These are phyloP conservation scores for Drosophila oshimai DNA, from an alignment of 1,140 invertebrate species.

Conservation along the genomic window DNA sequence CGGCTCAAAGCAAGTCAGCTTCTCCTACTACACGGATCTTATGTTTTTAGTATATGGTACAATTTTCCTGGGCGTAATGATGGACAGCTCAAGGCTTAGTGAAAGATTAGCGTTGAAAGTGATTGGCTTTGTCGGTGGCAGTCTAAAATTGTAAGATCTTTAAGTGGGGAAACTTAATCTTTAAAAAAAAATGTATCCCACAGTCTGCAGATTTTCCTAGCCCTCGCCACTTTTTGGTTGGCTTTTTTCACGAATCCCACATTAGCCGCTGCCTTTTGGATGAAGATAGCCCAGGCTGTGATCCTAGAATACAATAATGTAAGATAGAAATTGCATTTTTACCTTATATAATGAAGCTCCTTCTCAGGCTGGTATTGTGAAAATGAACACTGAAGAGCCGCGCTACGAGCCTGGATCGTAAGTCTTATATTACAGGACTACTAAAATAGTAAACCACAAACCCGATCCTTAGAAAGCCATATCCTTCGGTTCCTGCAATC, in stretches of 20 bases:
- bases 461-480: slow-evolving; percentile 5
- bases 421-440: slow-evolving; percentile 2
- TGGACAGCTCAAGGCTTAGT: slow-evolving; percentile 46
- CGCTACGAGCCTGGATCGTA: slow-evolving; percentile 48
- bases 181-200: neutral
- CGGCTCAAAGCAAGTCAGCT: slow-evolving; percentile 2
- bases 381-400: slow-evolving; percentile 13
- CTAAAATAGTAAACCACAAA: neutral
- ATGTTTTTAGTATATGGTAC: slow-evolving; percentile 24
- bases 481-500: slow-evolving; percentile 40
- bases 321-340: neutral
- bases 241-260: slow-evolving; percentile 10
- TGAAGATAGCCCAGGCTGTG: slow-evolving; percentile 47
- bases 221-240: neutral
- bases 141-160: slow-evolving; percentile 11
- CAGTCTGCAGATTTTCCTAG: slow-evolving; percentile 38
- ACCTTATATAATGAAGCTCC: too few species aligned
- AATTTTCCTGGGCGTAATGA: slow-evolving; percentile 31
- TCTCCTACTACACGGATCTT: slow-evolving; percentile 30
- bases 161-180: neutral
- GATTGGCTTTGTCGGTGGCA: slow-evolving; percentile 2
- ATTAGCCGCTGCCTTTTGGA: slow-evolving; percentile 35
- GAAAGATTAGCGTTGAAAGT: slow-evolving; percentile 3
- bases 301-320: slow-evolving; percentile 30
- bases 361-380: slow-evolving; percentile 32